Conservation (phyloP, 2,888 invertebrate genomes). For the Polyommatus iphigenia region DNA sequence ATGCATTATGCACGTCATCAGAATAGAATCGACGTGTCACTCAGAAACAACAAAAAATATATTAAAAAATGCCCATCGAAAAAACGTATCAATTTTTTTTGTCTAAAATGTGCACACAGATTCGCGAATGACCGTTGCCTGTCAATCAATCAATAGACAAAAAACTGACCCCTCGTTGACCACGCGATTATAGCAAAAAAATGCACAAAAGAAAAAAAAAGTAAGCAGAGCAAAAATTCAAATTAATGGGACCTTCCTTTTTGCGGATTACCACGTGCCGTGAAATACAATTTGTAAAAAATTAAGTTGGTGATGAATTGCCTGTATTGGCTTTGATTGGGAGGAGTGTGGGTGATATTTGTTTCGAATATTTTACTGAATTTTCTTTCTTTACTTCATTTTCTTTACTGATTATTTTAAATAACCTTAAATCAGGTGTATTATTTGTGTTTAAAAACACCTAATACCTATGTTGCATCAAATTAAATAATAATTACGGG, state of each 20-base stretch:
- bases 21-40: slow-evolving; percentile 46
- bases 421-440: too few species aligned
- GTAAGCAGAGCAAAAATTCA: slow-evolving; percentile 59
- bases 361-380: neutral
- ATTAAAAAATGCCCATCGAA: slow-evolving; percentile 1
- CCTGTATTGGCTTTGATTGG: neutral
- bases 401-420: too few species aligned
- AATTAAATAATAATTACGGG: too few species aligned
- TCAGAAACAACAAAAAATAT: neutral
- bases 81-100: slow-evolving; percentile 28
- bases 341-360: neutral
- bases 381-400: too few species aligned
- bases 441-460: too few species aligned
- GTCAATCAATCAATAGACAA: slow-evolving; percentile 73
- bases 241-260: slow-evolving; percentile 61
- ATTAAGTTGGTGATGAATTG: slow-evolving; percentile 29
- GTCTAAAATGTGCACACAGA: slow-evolving; percentile 44
- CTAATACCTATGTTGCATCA: too few species aligned
- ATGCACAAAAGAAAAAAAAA: slow-evolving; percentile 57
- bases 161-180: slow-evolving; percentile 78
- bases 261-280: slow-evolving; percentile 46
- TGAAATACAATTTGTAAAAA: slow-evolving; percentile 30
- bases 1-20: neutral
- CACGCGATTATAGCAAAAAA: slow-evolving; percentile 61
- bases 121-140: slow-evolving; percentile 72